These are phyloP conservation scores for Trachymyrmex septentrionalis DNA, from an alignment of 1,140 invertebrate species.

Conservation along the genomic window DNA sequence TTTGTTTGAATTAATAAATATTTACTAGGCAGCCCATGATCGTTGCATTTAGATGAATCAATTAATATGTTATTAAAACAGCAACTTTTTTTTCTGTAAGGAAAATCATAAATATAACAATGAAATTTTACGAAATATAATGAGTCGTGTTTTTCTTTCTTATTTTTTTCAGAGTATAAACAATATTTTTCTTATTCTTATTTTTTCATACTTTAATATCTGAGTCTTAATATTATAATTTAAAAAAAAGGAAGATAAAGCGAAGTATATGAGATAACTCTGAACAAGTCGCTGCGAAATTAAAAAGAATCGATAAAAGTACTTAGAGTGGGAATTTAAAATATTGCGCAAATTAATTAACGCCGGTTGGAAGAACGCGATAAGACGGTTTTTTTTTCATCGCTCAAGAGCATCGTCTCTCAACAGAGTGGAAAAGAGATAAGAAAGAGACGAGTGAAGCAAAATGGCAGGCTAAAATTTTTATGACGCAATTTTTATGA, in stretches of 20 bases:
- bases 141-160: background rate
- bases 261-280: slow-evolving; percentile 29
- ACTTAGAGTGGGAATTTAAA: slow-evolving; percentile 18
- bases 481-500: no score
- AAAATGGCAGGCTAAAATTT: slow-evolving; percentile 20
- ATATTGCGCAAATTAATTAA: slow-evolving; percentile 50
- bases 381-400: slow-evolving; percentile 20
- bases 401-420: background rate
- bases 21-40: no score
- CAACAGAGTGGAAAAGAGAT: slow-evolving; percentile 23
- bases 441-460: background rate
- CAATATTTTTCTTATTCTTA: background rate
- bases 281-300: slow-evolving; percentile 18
- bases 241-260: background rate
- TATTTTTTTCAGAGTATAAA: background rate
- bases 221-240: slow-evolving; percentile 19
- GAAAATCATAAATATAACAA: background rate
- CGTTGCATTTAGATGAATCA: no score
- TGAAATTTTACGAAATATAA: background rate
- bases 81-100: no score
- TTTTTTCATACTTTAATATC: slow-evolving; percentile 36
- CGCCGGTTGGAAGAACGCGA: slow-evolving; percentile 12
- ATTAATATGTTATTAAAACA: no score
- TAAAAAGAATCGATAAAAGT: slow-evolving; percentile 46
- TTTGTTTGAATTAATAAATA: no score